Evolutionary conservation across 2,113 vertebrate species (phyloP), one percentile per base, ranked within the genome.

Genomic region (Sebastes fasciatus): DNA sequence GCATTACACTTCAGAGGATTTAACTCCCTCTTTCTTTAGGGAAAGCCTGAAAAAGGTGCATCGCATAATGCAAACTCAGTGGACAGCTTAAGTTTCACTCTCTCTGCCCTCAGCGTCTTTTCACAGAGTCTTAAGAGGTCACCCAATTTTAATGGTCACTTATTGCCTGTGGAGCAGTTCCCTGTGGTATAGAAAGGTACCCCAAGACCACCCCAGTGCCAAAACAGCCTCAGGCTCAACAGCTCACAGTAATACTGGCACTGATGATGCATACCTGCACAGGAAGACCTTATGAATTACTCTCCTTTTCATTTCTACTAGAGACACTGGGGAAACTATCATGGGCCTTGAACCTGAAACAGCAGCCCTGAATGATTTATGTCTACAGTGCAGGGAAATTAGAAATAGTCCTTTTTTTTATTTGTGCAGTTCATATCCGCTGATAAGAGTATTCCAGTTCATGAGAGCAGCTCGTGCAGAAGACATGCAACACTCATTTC

Each of bases 131-230:
- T 95, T 94, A 94, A 91, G 88, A 85, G 94, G 94, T 96, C 93
- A 91, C 78, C 81, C 87, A 63, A 91, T 93, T 95, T 94, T 92
- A 94, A 95, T 92, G 95, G 93, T 95, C 93, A 92, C 90, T 94
- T 94, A 94, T 92, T 93, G 92, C 92, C 86, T 86, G 82, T 88
- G 88, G 92, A 94, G 89, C 82, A 45, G 69, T 82, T 88, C 80
- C 86, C 21, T 63, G 86, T 90, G 90, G 87, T 91, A 87, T 88
- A 86, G 34, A 64, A 88, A 81, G 78, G 83, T 60, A 86, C 87
- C 86, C 68, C 19, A 4, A 67, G 93, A 95, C 95, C 94, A 95
- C 95, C 95, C 93, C 78, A 2, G 87, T 85, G 83, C 84, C 86
- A 87, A 91, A 94, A 94, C 87, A 91, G 82, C 88, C 88, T 42